Base-by-base conservation (phyloP, 2,113 vertebrate genomes). In the Sceloporus undulatus region DNA sequence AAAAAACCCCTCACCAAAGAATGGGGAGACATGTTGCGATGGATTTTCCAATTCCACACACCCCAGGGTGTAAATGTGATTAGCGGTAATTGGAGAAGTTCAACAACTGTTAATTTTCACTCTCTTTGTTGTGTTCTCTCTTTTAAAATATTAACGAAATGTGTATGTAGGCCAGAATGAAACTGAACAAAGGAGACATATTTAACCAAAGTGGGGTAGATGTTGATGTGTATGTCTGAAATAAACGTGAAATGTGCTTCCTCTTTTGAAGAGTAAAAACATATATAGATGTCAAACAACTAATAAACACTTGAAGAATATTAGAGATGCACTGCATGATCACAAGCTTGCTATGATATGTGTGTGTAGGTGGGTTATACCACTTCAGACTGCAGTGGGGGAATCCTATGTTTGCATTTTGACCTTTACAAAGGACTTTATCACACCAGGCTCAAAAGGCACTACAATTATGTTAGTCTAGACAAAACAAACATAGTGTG, bases 41-140 rank as follows among this genome's bases (percentile, higher is more conserved):
- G 92, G 94, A 94, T 96, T 94, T 76, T 92, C 92, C 93, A 94
- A 95, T 95, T 95, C 95, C 89, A 73, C 86, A 90, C 91, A 93
- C 91, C 94, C 94, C 93, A 93, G 94, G 94, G 94, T 95, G 93
- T 93, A 94, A 95, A 94, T 95, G 94, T 94, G 91, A 95, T 96
- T 94, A 95, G 94, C 74, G 0, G 90, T 94, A 95, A 95, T 94
- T 94, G 94, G 91, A 91, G 94, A 93, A 95, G 90, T 94, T 94
- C 91, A 94, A 90, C 93, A 84, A 95, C 95, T 93, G 95, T 90
- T 95, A 95, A 94, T 95, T 95, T 95, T 88, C 90, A 27, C 78
- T 90, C 91, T 93, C 91, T 95, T 92, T 94, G 91, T 94, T 83
- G 82, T 91, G 91, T 95, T 91, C 89, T 79, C 90, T 83, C 92